Evolutionary conservation across 2,888 invertebrate genomes (phyloP).

Genomic region (Glyphotaelius pellucidus): DNA sequence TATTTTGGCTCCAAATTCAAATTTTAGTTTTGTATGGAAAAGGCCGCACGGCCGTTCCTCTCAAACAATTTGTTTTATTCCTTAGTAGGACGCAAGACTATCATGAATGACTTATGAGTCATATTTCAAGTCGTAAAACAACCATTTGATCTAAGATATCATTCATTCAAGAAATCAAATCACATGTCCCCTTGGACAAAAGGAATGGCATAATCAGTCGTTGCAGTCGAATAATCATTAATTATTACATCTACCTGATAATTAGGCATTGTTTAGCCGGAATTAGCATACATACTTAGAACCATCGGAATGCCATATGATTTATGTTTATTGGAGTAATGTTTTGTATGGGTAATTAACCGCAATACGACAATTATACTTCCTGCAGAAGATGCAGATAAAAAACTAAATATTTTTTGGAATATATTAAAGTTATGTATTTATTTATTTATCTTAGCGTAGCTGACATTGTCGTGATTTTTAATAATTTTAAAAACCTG

Average conservation of each 20-base stretch:
- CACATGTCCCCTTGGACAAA: neutral
- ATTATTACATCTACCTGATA: neutral
- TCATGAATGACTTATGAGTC: neutral
- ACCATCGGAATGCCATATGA: neutral
- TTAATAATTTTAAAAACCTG: too few species aligned
- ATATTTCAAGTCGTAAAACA: neutral
- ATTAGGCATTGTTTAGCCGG: neutral
- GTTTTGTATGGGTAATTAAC: neutral
- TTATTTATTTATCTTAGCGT: too few species aligned
- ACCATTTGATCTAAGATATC: neutral
- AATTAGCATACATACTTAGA: neutral
- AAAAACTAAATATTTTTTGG: neutral
- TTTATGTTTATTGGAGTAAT: neutral
- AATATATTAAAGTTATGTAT: too few species aligned
- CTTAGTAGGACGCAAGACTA: neutral
- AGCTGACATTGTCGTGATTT: too few species aligned
- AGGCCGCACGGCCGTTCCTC: too few species aligned
- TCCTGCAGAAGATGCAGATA: neutral
- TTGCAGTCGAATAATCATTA: neutral
- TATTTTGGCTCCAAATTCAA: too few species aligned
- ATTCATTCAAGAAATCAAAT: neutral
- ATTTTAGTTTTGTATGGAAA: too few species aligned
- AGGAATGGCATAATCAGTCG: neutral
- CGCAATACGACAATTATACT: neutral
- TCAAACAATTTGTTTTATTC: neutral